Conservation (phyloP, 2,888 invertebrate genomes). For the Callyntrura guangdongensis region DNA sequence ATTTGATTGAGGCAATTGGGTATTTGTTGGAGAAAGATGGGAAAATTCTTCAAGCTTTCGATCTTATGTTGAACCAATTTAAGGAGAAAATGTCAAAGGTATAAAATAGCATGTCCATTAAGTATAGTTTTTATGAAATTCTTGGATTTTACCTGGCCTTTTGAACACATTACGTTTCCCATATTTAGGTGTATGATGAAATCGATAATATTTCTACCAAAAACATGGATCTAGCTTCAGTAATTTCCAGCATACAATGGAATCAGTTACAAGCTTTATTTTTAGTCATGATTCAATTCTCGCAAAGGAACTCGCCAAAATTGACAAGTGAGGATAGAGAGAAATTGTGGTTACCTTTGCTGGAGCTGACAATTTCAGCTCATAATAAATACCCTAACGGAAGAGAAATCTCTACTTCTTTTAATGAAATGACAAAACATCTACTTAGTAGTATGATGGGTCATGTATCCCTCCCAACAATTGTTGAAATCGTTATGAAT, state of each 20-base stretch:
- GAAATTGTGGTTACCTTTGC: conserved; percentile 86
- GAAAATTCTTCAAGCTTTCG: conserved; percentile 91
- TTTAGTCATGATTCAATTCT: conserved; percentile 86
- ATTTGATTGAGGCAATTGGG: conserved; percentile 90
- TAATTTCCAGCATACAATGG: conserved; percentile 79
- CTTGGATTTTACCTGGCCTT: background rate
- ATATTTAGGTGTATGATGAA: conserved; percentile 74
- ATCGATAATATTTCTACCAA: conserved; percentile 63
- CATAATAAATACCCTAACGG: conserved; percentile 86
- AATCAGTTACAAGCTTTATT: conserved; percentile 83
- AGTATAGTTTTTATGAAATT: background rate
- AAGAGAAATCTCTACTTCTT: conserved; percentile 85
- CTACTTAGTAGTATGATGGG: conserved; percentile 88
- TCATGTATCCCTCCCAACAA: conserved; percentile 87
- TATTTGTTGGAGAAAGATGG: conserved; percentile 92
- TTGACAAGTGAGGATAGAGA: conserved; percentile 87
- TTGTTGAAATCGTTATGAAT: conserved; percentile 87
- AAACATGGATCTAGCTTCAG: conserved; percentile 5
- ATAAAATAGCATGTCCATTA: conserved; percentile 28
- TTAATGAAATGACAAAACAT: conserved; percentile 87
- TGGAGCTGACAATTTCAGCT: conserved; percentile 86
- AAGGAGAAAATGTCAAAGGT: conserved; percentile 83
- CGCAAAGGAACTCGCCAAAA: conserved; percentile 87
- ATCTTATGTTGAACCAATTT: conserved; percentile 85
- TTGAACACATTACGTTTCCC: background rate